Percentiles rank a stretch among this genome's conserved stretches.
Evolutionary conservation across 2,113 vertebrate genomes (phyloP).

Genomic region (Hemibagrus wyckioides): DNA sequence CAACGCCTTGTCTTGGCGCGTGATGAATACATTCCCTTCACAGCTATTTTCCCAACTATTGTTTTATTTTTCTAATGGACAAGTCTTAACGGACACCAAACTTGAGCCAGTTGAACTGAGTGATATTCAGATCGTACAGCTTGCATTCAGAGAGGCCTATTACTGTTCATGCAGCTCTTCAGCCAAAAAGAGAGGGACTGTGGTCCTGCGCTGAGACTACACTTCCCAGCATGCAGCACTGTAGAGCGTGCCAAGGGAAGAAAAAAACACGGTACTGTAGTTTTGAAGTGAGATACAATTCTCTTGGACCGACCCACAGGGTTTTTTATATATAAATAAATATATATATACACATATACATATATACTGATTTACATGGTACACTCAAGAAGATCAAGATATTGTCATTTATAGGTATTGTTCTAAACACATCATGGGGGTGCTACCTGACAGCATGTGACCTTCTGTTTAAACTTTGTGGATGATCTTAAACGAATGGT

Average conservation of each 20-base stretch:
- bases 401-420: conserved; percentile 11
- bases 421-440: conserved; percentile 12
- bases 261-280: conserved; percentile 68
- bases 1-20: conserved; percentile 8
- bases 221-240: conserved; percentile 70
- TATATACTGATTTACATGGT: conserved; percentile 18
- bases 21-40: conserved; percentile 36
- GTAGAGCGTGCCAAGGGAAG: conserved; percentile 53
- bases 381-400: not conserved
- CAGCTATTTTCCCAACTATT: conserved; percentile 38
- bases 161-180: conserved; percentile 75
- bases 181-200: conserved; percentile 67
- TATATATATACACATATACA: not conserved
- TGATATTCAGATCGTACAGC: conserved; percentile 57
- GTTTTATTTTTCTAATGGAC: conserved; percentile 48
- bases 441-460: not conserved
- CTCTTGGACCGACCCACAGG: not conserved
- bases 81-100: conserved; percentile 37
- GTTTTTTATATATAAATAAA: not conserved
- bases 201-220: conserved; percentile 55
- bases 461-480: not conserved
- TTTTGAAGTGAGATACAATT: conserved; percentile 63
- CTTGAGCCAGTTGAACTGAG: conserved; percentile 51
- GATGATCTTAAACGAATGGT: conserved; percentile 1
- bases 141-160: conserved; percentile 76